Evolutionary conservation across 2,113 vertebrate species (phyloP), one percentile per base, ranked within the genome.

Genomic region (Stigmatopora argus): DNA sequence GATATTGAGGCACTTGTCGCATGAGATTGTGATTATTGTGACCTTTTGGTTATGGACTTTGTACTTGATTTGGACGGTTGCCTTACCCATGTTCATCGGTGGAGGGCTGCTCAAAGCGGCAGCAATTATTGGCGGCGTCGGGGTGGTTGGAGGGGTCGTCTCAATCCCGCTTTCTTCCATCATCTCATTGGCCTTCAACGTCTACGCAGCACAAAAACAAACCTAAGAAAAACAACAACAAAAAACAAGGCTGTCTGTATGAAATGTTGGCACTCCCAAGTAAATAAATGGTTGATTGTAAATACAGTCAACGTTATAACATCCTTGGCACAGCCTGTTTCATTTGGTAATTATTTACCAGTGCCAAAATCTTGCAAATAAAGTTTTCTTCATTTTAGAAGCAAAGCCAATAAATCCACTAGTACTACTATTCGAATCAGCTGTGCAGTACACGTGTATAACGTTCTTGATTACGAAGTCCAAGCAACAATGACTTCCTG

Each of bases 121-220:
- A 8, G 77, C 45, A 23, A 62, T 80, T 23, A 66, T 59, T 38
- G 77, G 87, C 17, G 86, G 90, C 1, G 91, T 90, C 0, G 95
- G 96, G 0, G 92, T 95, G n/a, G 86, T 84, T 2, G 96, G 96
- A 0, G 96, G 96, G 0, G 95, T 97, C 0, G 91, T 94, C 88
- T 98, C 96, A 86, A 97, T 93, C 71, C 94, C 94, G 68, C 94
- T 98, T 85, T 98, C 96, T 93, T 98, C 95, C 97, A 99, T 98
- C 97, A 99, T 99, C 81, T 93, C 97, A 66, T 71, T 66, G 77
- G 0, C 6, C 21, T 59, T 55, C 9, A 26, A 10, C 31, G n/a
- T 71, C 5, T 46, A 65, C 57, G 59, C 38, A 41, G 38, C 38
- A 41, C 7, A 41, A 10, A 41, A 41, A 41, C 38, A 41, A 41